Base-by-base conservation (phyloP, 1,140 invertebrate genomes). In the Megalonaias nervosa region DNA sequence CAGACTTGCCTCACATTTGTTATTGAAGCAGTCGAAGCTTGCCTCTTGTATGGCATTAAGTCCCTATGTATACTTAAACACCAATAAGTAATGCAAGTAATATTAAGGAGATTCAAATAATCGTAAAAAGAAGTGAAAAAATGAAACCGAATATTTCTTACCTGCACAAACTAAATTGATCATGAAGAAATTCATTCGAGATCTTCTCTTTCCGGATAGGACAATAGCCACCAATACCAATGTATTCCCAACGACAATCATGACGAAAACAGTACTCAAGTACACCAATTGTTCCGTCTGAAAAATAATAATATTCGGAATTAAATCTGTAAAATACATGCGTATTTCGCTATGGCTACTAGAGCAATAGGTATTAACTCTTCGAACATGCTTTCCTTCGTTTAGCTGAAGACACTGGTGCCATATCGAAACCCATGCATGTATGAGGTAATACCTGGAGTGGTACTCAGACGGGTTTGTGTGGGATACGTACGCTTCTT, bases 131-230 rank as follows among this genome's bases (percentile, higher is more conserved):
- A 62, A 23, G 23, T 5, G 11, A 14, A 62, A 3, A 62, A 12
- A 15, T 23, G 19, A 23, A 15, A 16, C 5, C 48, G 65, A 21
- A 48, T 56, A 55, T n/a, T 59, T 31, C 58, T 67, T 88, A 93
- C 97, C 97, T 91, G 97, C 97, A 74, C 97, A 93, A 11, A 97
- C 97, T 23, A 98, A 92, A 87, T 98, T 96, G 92, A 96, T 96
- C 81, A 98, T 98, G 91, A 98, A 98, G 91, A 97, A 98, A 88
- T 98, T 97, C 96, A 98, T 98, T 55, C 97, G 92, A 21, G 96
- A 97, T 88, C 97, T 97, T 85, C 96, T 92, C 2, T 82, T 81
- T 89, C 97, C 97, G 79, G 95, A 95, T 67, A 96, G 92, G 31
- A 95, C 90, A 58, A 98, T 92, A 12, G 96, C 95, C 0, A 94